A percentile compares a stretch with the other conserved stretches of the same genome.
These are phyloP conservation scores for Megaustenia siamemsis DNA, from an alignment of 2,888 invertebrate genomes.

Conservation along the genomic window DNA sequence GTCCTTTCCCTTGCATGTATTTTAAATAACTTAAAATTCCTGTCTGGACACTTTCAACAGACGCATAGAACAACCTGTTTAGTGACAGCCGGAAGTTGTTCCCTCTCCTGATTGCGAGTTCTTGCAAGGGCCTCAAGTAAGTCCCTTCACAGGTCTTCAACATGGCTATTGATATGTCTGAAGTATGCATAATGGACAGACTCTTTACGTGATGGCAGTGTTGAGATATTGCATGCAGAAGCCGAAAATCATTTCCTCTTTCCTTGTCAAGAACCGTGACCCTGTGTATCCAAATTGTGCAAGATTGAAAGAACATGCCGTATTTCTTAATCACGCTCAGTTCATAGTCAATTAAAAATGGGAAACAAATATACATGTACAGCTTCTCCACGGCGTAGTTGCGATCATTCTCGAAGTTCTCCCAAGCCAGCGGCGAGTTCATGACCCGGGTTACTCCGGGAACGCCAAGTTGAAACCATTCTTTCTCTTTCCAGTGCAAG, in stretches of 20 bases:
- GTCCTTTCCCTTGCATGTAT: conserved; percentile 1
- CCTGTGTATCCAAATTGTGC: conserved; percentile 54
- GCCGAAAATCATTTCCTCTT: conserved; percentile 47
- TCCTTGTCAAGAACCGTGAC: conserved; percentile 26
- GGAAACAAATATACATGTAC: conserved; percentile 35
- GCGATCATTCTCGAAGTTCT: conserved; percentile 55
- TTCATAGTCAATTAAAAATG: conserved; percentile 37
- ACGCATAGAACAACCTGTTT: conserved; percentile 52
- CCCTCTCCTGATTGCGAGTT: background rate
- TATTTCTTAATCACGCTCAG: conserved; percentile 46
- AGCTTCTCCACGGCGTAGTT: conserved; percentile 45
- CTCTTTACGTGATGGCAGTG: conserved; percentile 53
- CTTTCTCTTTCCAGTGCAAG: conserved; percentile 58
- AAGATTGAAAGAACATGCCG: conserved; percentile 53
- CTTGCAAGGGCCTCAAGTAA: conserved; percentile 50
- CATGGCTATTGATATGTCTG: conserved; percentile 45
- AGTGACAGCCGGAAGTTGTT: conserved; percentile 29
- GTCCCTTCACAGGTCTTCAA: conserved; percentile 34
- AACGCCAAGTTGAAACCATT: conserved; percentile 34
- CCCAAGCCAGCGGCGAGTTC: conserved; percentile 55
- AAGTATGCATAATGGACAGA: conserved; percentile 52
- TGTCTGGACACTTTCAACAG: conserved; percentile 45
- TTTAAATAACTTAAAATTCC: conserved; percentile 31
- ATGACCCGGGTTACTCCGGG: conserved; percentile 36
- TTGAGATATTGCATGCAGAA: conserved; percentile 40